Percentiles rank a stretch among this genome's conserved stretches.
Evolutionary conservation across 2,888 invertebrate genomes (phyloP).

Genomic region (Drosophila mimetica): DNA sequence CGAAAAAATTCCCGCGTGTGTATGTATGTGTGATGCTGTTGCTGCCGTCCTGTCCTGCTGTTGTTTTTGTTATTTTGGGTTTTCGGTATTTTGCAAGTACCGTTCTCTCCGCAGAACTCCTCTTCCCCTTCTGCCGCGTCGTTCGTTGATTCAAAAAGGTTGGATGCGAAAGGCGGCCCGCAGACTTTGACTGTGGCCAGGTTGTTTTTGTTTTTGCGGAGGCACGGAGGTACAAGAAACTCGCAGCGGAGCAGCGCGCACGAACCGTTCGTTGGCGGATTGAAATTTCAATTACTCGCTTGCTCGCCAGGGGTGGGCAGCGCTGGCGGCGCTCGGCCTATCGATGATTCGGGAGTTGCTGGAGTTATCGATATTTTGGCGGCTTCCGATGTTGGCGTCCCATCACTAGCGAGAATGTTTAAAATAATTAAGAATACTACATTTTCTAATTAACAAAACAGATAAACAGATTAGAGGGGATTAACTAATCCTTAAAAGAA

Average conservation of each 20-base stretch:
- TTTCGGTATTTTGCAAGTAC: conserved; percentile 17
- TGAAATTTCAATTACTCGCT: conserved; percentile 5
- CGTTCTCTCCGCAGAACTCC: conserved; percentile 26
- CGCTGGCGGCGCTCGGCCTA: no score
- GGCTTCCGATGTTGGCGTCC: no score
- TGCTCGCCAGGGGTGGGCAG: no score
- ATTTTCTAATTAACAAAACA: no score
- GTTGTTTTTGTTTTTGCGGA: conserved; percentile 3
- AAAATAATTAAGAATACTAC: no score
- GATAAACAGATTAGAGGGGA: no score
- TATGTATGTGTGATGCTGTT: conserved; percentile 44
- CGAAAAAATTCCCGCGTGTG: conserved; percentile 38
- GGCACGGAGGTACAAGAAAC: conserved; percentile 39
- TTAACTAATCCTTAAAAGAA: no score
- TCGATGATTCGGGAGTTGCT: no score
- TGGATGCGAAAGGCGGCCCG: conserved; percentile 2
- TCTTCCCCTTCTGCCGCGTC: background rate
- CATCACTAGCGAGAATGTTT: no score
- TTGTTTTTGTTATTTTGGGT: conserved; percentile 25
- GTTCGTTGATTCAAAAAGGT: background rate
- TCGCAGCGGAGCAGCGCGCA: conserved; percentile 29
- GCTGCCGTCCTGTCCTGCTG: conserved; percentile 2
- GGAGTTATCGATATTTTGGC: no score
- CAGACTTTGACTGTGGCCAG: conserved; percentile 5
- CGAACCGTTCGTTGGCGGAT: conserved; percentile 29